Conservation (phyloP, 2,797 vertebrate genomes). For the Delichon dasypus region DNA sequence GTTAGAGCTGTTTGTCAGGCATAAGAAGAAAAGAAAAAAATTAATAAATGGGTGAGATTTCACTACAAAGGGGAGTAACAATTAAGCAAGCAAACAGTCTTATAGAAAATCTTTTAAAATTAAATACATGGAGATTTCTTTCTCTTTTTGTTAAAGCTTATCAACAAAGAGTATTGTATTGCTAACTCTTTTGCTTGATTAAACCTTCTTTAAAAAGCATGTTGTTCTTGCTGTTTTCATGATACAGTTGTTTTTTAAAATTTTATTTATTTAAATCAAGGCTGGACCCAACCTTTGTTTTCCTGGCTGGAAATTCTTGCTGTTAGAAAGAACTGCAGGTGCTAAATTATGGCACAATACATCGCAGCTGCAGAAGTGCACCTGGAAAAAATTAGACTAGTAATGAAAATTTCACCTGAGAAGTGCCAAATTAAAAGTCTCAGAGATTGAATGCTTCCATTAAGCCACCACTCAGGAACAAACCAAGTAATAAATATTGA, state of each 20-base stretch:
- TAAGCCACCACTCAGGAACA: constrained; percentile 36
- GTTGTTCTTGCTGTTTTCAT: not conserved
- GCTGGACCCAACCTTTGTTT: constrained; percentile 51
- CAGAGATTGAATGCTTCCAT: constrained; percentile 61
- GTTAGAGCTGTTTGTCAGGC: constrained; percentile 60
- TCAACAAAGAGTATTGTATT: not conserved
- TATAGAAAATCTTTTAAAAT: constrained; percentile 51
- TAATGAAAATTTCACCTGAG: constrained; percentile 70
- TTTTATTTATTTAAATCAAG: constrained; percentile 34
- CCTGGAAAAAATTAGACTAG: constrained; percentile 67
- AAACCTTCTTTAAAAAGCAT: not conserved
- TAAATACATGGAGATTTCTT: not conserved
- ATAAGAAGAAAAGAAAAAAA: constrained; percentile 60
- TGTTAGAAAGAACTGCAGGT: constrained; percentile 57
- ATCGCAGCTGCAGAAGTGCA: constrained; percentile 45
- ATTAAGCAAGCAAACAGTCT: constrained; percentile 55
- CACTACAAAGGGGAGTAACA: constrained; percentile 38
- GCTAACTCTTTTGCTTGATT: not conserved
- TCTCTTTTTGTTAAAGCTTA: not conserved
- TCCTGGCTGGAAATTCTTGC: constrained; percentile 38
- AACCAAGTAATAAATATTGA: constrained; percentile 49
- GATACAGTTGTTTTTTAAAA: not conserved
- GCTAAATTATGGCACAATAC: constrained; percentile 60
- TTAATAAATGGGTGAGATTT: constrained; percentile 53
- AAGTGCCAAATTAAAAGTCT: constrained; percentile 64